Conservation (phyloP, 2,797 vertebrate genomes). For the Lepilemur septentrionalis region DNA sequence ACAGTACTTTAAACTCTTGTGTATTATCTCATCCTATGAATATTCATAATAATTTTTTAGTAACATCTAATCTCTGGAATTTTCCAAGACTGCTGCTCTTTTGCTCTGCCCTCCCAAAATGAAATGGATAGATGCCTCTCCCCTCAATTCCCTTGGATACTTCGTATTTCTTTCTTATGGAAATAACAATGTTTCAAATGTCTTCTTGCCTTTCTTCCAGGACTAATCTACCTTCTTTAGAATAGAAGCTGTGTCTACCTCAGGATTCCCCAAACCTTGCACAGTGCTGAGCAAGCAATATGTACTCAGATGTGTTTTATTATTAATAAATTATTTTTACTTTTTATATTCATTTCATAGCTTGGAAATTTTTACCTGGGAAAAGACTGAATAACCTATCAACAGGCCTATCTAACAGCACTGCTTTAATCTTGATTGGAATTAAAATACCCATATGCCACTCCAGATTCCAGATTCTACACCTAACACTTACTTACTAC, state of each 20-base stretch:
- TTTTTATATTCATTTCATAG: neutral
- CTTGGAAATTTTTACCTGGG: neutral
- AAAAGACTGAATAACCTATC: conserved; percentile 4
- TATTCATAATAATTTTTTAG: neutral
- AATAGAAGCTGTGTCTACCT: neutral
- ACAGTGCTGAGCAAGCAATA: neutral
- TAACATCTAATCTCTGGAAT: neutral
- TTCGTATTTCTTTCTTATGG: neutral
- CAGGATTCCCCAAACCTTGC: neutral
- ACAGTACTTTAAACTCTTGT: neutral
- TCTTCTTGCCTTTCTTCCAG: neutral
- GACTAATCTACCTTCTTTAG: neutral
- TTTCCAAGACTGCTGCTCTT: neutral
- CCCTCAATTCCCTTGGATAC: neutral
- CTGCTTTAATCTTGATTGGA: neutral
- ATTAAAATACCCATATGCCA: neutral
- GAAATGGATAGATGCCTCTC: neutral
- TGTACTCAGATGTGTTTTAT: neutral
- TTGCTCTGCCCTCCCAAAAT: neutral
- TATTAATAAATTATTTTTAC: neutral
- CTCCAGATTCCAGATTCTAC: neutral
- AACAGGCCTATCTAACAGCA: neutral
- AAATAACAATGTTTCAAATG: neutral
- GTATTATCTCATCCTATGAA: neutral
- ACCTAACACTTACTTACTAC: neutral